These are phyloP conservation scores for Cirrhinus mrigala DNA, from an alignment of 2,797 vertebrate species.

Conservation along the genomic window DNA sequence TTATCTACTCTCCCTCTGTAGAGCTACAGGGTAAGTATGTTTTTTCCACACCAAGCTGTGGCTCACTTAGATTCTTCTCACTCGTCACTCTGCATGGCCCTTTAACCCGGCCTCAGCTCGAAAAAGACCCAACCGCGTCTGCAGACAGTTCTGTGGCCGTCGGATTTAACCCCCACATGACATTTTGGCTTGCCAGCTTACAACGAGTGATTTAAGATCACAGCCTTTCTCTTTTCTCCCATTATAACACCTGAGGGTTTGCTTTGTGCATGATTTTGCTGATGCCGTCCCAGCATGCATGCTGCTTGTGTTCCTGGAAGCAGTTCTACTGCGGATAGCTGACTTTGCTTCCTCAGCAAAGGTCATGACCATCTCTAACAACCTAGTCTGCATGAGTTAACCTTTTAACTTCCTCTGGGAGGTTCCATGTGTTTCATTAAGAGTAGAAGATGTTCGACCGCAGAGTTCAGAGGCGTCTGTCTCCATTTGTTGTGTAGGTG, in stretches of 20 bases:
- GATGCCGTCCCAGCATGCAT: slow-evolving; percentile 42
- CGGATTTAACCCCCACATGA: slow-evolving; percentile 14
- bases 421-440: slow-evolving; percentile 10
- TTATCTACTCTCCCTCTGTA: slow-evolving; percentile 69
- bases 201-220: background rate
- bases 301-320: slow-evolving; percentile 40
- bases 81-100: slow-evolving; percentile 33
- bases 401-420: slow-evolving; percentile 18
- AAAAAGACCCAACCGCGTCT: background rate
- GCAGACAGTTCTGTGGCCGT: background rate
- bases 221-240: slow-evolving; percentile 9
- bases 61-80: slow-evolving; percentile 35
- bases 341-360: slow-evolving; percentile 24
- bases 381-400: slow-evolving; percentile 55
- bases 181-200: background rate
- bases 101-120: slow-evolving; percentile 31
- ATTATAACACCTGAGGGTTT: slow-evolving; percentile 13
- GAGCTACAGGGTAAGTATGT: slow-evolving; percentile 83
- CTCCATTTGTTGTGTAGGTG: slow-evolving; percentile 50
- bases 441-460: slow-evolving; percentile 1
- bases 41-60: slow-evolving; percentile 47
- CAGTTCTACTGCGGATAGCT: slow-evolving; percentile 14
- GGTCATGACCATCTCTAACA: slow-evolving; percentile 20
- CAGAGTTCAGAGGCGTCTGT: slow-evolving; percentile 39
- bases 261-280: slow-evolving; percentile 51